A percentile compares a stretch with the other conserved stretches of the same genome.
Conservation (phyloP, 2,113 vertebrate species). For the Pituophis catenifer region DNA sequence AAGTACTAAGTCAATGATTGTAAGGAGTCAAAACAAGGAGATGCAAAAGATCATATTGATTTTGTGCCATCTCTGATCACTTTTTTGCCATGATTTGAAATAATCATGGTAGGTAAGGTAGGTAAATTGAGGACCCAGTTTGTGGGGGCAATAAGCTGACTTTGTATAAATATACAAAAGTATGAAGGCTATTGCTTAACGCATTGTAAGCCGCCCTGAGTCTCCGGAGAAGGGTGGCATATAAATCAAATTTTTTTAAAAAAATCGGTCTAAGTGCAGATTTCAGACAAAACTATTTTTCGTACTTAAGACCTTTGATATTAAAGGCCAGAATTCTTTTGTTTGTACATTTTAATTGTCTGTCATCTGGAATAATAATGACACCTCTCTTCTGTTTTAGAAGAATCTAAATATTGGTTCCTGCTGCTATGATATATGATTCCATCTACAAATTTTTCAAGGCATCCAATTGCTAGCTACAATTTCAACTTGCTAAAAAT, state of each 20-base stretch:
- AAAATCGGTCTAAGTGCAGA: neutral
- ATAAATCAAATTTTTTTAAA: too few relatives aligned
- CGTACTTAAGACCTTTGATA: neutral
- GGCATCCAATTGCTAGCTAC: neutral
- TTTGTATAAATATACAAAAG: too few relatives aligned
- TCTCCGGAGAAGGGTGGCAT: too few relatives aligned
- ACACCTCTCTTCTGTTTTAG: neutral
- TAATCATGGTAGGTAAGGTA: neutral
- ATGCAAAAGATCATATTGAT: neutral
- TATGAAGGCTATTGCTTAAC: too few relatives aligned
- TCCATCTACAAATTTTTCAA: neutral
- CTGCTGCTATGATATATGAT: fast-evolving
- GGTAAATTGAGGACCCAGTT: too few relatives aligned
- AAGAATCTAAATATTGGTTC: neutral
- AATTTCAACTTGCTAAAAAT: constrained; percentile 36
- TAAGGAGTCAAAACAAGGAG: neutral
- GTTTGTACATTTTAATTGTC: constrained; percentile 21
- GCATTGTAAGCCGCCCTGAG: too few relatives aligned
- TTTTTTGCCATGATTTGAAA: constrained; percentile 12
- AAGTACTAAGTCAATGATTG: neutral
- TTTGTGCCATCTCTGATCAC: neutral
- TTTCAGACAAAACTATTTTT: neutral
- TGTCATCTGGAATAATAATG: constrained; percentile 10
- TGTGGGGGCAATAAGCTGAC: too few relatives aligned
- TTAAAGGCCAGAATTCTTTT: neutral